phyloP scores from a whole-genome alignment of 2,888 invertebrate genomes.

The Trissolcus japonicus region DNA sequence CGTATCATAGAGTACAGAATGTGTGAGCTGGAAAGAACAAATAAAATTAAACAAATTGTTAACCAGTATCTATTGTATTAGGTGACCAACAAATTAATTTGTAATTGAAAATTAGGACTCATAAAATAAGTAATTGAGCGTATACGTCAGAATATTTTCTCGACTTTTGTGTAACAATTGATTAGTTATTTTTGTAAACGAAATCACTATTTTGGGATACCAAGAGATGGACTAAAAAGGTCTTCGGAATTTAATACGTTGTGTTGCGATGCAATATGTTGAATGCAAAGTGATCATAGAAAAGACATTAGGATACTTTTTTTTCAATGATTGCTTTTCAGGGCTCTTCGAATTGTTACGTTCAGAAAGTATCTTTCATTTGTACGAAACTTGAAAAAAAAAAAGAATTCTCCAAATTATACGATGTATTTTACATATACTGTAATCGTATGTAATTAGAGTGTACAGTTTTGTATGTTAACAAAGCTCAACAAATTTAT shows the following conservation, averaged over 20 bases:
- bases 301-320: background rate
- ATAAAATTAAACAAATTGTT: constrained; percentile 37
- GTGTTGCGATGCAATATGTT: background rate
- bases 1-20: constrained; percentile 10
- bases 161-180: too few species aligned
- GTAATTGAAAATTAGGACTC: constrained; percentile 1
- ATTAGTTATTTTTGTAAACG: constrained; percentile 32
- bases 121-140: background rate
- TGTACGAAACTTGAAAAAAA: constrained; percentile 19
- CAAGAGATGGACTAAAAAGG: background rate
- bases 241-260: background rate
- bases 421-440: constrained; percentile 51
- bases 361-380: constrained; percentile 36
- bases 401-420: constrained; percentile 18
- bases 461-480: constrained; percentile 58
- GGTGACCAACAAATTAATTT: constrained; percentile 18
- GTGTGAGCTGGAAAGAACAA: constrained; percentile 10
- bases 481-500: constrained; percentile 57
- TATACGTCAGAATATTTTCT: too few species aligned
- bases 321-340: background rate
- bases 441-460: constrained; percentile 50
- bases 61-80: constrained; percentile 16
- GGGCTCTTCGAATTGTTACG: constrained; percentile 8
- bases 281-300: background rate
- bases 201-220: constrained; percentile 31